A percentile compares a stretch with the other conserved stretches of the same genome.
Conservation (phyloP, 2,888 invertebrate genomes). For the Trichacis sp. region DNA sequence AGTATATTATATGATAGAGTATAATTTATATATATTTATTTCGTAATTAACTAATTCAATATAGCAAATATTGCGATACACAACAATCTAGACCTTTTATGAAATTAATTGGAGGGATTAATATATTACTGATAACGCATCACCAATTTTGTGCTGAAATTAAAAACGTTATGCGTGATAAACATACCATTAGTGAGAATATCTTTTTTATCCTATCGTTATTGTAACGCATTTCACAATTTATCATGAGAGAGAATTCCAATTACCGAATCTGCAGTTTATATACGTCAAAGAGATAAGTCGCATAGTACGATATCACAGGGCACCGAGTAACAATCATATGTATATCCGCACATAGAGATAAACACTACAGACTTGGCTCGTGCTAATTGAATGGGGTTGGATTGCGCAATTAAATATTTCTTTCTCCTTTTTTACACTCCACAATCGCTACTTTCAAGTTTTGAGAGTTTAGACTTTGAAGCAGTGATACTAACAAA, state of each 20-base stretch:
- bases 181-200: neutral
- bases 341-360: conserved; percentile 9
- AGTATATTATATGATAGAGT: too few relatives aligned
- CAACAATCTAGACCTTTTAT: too few relatives aligned
- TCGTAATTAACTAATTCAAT: too few relatives aligned
- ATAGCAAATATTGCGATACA: too few relatives aligned
- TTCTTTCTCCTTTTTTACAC: conserved; percentile 24
- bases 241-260: neutral
- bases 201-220: neutral
- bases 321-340: conserved; percentile 8
- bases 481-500: too few relatives aligned
- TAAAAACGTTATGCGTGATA: conserved; percentile 15
- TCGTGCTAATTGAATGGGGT: conserved; percentile 38
- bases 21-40: too few relatives aligned
- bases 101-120: too few relatives aligned
- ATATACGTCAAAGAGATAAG: conserved; percentile 2
- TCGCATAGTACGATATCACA: neutral
- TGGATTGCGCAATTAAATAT: conserved; percentile 33
- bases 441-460: too few relatives aligned
- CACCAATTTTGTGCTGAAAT: conserved; percentile 4
- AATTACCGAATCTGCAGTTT: conserved; percentile 2
- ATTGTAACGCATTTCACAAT: conserved; percentile 2
- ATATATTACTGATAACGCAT: too few relatives aligned
- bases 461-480: too few relatives aligned
- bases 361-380: conserved; percentile 19